A percentile compares a stretch with the other conserved stretches of the same genome.
These are phyloP conservation scores for Sebastes reedi DNA, from an alignment of 2,797 vertebrate genomes.

Conservation along the genomic window DNA sequence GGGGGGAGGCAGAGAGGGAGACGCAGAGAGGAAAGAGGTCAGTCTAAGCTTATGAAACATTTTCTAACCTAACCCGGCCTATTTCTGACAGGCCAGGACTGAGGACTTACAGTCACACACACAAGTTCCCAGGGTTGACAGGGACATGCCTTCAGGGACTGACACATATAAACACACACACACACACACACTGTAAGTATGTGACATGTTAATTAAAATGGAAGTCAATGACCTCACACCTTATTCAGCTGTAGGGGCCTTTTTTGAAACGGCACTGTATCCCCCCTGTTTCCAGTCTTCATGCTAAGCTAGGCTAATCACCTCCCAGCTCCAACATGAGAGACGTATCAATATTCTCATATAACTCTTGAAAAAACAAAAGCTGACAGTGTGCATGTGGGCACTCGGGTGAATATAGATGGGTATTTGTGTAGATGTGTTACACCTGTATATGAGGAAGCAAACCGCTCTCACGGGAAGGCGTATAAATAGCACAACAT, in stretches of 20 bases:
- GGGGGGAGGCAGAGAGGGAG: constrained; percentile 37
- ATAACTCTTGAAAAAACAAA: not conserved
- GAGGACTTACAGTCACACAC: constrained; percentile 62
- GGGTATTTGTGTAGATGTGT: not conserved
- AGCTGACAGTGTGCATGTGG: not conserved
- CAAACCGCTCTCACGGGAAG: no score
- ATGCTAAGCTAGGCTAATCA: not conserved
- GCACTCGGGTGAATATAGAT: not conserved
- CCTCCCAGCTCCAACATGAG: not conserved
- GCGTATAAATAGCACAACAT: no score
- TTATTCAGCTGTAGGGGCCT: constrained; percentile 8
- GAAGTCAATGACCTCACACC: constrained; percentile 6
- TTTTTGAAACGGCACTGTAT: not conserved
- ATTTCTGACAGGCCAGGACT: constrained; percentile 78
- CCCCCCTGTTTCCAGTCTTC: not conserved
- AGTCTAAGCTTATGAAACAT: constrained; percentile 82
- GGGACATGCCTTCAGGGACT: constrained; percentile 48
- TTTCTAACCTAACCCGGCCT: constrained; percentile 81
- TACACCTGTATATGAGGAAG: no score
- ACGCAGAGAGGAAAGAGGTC: constrained; percentile 78
- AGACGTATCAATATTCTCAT: not conserved
- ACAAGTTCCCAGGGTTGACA: constrained; percentile 65
- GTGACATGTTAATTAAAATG: not conserved
- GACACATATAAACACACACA: constrained; percentile 40
- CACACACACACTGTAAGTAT: not conserved